These are phyloP conservation scores for Noctua pronuba DNA, from an alignment of 2,888 invertebrate species.

Conservation along the genomic window DNA sequence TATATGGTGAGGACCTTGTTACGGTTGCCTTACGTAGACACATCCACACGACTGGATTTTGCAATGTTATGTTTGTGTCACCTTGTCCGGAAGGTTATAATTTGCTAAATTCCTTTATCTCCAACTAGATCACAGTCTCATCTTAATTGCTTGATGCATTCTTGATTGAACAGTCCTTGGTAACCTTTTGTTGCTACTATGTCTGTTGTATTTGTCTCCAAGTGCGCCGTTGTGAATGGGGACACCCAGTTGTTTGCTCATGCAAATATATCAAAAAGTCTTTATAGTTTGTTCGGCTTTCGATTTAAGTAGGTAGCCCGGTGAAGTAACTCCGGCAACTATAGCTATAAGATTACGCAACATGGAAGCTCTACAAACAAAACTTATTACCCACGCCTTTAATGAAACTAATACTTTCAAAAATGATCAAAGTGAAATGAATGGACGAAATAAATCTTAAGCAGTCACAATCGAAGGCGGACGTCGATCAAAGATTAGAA, in stretches of 20 bases:
- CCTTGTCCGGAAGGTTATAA: constrained; percentile 75
- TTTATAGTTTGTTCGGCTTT: constrained; percentile 45
- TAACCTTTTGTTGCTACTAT: constrained; percentile 65
- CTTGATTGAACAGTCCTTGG: constrained; percentile 80
- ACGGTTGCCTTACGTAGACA: constrained; percentile 78
- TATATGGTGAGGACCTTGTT: constrained; percentile 85
- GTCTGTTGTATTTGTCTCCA: constrained; percentile 35
- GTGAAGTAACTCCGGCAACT: constrained; percentile 58
- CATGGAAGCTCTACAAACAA: constrained; percentile 68
- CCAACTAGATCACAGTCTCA: constrained; percentile 63
- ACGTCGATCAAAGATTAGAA: constrained; percentile 75
- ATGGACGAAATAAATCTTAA: constrained; percentile 72
- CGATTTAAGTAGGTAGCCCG: constrained; percentile 52
- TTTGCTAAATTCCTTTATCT: constrained; percentile 79
- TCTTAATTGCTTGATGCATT: constrained; percentile 78
- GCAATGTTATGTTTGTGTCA: constrained; percentile 74
- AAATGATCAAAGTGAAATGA: constrained; percentile 75
- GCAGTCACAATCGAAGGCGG: constrained; percentile 70
- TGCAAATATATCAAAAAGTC: constrained; percentile 46
- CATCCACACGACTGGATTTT: constrained; percentile 75
- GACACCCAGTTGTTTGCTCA: constrained; percentile 37
- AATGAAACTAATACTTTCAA: constrained; percentile 76
- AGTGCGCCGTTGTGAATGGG: constrained; percentile 57
- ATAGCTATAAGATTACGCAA: constrained; percentile 70
- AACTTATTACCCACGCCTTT: constrained; percentile 69